Percentiles rank a stretch among this genome's conserved stretches.
These are phyloP conservation scores for Pseudopipra pipra DNA, from an alignment of 2,113 vertebrate genomes.

Conservation along the genomic window DNA sequence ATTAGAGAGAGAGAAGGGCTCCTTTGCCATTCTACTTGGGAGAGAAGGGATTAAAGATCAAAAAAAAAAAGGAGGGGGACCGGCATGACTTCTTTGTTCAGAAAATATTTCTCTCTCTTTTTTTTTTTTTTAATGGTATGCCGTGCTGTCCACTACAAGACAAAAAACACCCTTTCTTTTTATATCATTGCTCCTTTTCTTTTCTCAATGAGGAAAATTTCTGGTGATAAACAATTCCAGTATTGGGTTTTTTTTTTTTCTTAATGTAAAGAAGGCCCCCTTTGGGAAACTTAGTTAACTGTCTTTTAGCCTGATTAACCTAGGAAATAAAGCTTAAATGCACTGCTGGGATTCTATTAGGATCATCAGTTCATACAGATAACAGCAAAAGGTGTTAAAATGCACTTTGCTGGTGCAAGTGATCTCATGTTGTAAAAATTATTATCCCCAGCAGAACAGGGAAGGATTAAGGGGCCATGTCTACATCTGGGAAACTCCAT, in stretches of 20 bases:
- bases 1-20: conserved; percentile 72
- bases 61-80: conserved; percentile 32
- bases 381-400: conserved; percentile 58
- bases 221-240: conserved; percentile 14
- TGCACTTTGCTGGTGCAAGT: conserved; percentile 33
- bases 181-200: not conserved
- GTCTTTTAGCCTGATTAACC: conserved; percentile 71
- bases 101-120: not conserved
- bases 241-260: not conserved
- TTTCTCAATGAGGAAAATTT: conserved; percentile 13
- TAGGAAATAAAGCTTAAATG: conserved; percentile 68
- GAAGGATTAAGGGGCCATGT: conserved; percentile 48
- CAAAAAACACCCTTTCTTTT: conserved; percentile 29
- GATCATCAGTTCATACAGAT: conserved; percentile 36
- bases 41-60: conserved; percentile 77
- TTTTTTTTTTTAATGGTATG: not conserved
- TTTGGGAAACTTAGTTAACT: conserved; percentile 57
- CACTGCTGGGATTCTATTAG: conserved; percentile 55
- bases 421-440: conserved; percentile 70
- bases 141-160: conserved; percentile 4
- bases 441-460: conserved; percentile 57
- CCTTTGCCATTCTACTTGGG: conserved; percentile 65
- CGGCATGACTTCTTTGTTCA: conserved; percentile 60
- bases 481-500: not conserved
- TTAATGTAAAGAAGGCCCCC: not conserved